Evolutionary conservation across 2,888 invertebrate species (phyloP).

Genomic region (Agonum fuliginosum): DNA sequence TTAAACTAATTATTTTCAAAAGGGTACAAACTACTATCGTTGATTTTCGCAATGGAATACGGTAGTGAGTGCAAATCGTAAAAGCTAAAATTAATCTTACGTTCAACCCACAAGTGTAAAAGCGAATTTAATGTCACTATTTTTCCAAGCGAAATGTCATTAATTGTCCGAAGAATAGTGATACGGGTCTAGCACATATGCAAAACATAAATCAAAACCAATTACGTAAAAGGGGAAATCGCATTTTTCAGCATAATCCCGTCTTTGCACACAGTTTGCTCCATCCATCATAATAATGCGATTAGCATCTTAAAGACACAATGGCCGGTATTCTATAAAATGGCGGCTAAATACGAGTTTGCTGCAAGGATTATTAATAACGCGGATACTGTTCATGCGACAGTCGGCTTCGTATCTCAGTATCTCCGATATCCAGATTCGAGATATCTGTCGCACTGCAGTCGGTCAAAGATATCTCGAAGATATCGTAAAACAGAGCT

Average conservation of each 20-base stretch:
- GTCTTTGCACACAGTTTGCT: conserved; percentile 45
- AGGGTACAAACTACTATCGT: conserved; percentile 15
- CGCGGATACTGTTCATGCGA: conserved; percentile 35
- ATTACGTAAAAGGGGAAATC: conserved; percentile 59
- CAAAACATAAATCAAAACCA: conserved; percentile 55
- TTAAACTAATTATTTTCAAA: background rate
- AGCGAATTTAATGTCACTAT: conserved; percentile 9
- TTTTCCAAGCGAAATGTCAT: conserved; percentile 26
- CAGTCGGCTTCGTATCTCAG: conserved; percentile 8
- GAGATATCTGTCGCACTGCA: background rate
- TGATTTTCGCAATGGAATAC: conserved; percentile 19
- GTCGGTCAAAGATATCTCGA: conserved; percentile 23
- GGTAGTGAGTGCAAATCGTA: conserved; percentile 2
- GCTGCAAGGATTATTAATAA: conserved; percentile 41
- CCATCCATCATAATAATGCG: conserved; percentile 58
- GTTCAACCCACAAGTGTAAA: conserved; percentile 17
- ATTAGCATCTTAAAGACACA: conserved; percentile 57
- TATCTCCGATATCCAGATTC: conserved; percentile 36
- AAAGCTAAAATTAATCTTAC: conserved; percentile 24
- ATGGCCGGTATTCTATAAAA: conserved; percentile 56
- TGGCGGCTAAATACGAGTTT: conserved; percentile 24
- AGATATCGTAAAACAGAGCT: no score
- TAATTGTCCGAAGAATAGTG: conserved; percentile 34
- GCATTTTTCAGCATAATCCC: conserved; percentile 57
- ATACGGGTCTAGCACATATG: conserved; percentile 41